These are phyloP conservation scores for Eupeodes corollae DNA, from an alignment of 1,140 invertebrate genomes.

Conservation along the genomic window DNA sequence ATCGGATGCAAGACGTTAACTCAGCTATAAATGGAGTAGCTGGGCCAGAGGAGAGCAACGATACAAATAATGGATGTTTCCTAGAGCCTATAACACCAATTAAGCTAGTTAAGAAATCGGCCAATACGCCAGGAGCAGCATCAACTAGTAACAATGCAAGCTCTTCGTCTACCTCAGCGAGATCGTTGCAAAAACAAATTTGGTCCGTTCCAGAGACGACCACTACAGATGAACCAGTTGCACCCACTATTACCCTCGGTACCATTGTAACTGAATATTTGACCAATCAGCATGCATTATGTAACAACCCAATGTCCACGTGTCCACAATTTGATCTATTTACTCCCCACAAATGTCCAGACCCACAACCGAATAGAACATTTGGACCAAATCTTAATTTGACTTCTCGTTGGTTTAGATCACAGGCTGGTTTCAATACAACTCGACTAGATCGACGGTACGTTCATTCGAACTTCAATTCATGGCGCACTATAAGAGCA, in stretches of 20 bases:
- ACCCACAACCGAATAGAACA: constrained; percentile 61
- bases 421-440: constrained; percentile 44
- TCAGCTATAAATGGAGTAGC: constrained; percentile 20
- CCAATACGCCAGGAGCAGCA: constrained; percentile 17
- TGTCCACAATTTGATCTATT: constrained; percentile 85
- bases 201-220: constrained; percentile 24
- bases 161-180: constrained; percentile 18
- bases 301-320: constrained; percentile 84
- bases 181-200: constrained; percentile 60
- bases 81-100: constrained; percentile 20
- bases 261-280: constrained; percentile 93
- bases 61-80: constrained; percentile 7
- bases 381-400: constrained; percentile 58
- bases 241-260: constrained; percentile 51
- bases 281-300: constrained; percentile 88
- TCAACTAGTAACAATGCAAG: constrained; percentile 12
- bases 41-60: background rate
- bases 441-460: constrained; percentile 63
- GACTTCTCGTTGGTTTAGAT: constrained; percentile 46
- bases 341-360: constrained; percentile 84
- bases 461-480: constrained; percentile 81
- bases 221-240: constrained; percentile 15
- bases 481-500: constrained; percentile 67
- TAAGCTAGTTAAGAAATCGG: constrained; percentile 16
- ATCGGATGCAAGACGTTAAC: constrained; percentile 30